Percentiles rank a stretch among this genome's conserved stretches.
phyloP scores from a whole-genome alignment of 2,888 invertebrate species.

The Machimus atricapillus region DNA sequence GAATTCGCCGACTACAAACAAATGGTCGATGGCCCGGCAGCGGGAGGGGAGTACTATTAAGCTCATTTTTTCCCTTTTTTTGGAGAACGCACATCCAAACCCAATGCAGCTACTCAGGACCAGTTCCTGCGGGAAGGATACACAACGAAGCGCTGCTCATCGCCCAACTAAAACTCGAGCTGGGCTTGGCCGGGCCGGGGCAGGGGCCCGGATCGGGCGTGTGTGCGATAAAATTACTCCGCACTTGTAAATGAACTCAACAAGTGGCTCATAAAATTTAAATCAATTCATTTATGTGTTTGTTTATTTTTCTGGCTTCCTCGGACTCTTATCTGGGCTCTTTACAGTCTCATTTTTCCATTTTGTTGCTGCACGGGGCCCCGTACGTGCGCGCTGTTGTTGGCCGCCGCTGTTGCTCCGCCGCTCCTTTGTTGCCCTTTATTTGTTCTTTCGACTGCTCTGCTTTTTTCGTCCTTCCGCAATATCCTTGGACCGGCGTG shows the following conservation, averaged over 20 bases:
- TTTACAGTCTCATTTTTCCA: constrained; percentile 27
- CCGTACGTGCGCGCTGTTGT: neutral
- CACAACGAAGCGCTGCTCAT: neutral
- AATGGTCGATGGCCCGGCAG: constrained; percentile 1
- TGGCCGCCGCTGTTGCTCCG: neutral
- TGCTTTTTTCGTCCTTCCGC: constrained; percentile 11
- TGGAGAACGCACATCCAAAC: constrained; percentile 14
- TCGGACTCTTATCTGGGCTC: constrained; percentile 31
- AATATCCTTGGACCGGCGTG: constrained; percentile 18
- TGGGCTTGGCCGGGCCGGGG: neutral
- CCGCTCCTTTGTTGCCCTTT: constrained; percentile 1
- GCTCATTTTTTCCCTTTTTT: constrained; percentile 16
- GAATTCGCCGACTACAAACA: constrained; percentile 19
- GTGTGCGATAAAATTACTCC: constrained; percentile 45
- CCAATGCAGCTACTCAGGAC: neutral
- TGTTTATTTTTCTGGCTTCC: constrained; percentile 42
- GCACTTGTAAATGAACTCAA: constrained; percentile 49
- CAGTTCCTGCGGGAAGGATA: neutral
- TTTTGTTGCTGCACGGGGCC: neutral
- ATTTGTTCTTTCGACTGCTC: constrained; percentile 23
- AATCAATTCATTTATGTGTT: constrained; percentile 53
- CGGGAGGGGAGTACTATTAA: constrained; percentile 29
- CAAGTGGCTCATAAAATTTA: constrained; percentile 54
- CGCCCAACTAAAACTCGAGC: neutral
- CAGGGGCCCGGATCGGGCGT: neutral